Evolutionary conservation across 2,797 vertebrate genomes (phyloP), one percentile per base, ranked within the genome.

Genomic region (Pipistrellus nathusii): DNA sequence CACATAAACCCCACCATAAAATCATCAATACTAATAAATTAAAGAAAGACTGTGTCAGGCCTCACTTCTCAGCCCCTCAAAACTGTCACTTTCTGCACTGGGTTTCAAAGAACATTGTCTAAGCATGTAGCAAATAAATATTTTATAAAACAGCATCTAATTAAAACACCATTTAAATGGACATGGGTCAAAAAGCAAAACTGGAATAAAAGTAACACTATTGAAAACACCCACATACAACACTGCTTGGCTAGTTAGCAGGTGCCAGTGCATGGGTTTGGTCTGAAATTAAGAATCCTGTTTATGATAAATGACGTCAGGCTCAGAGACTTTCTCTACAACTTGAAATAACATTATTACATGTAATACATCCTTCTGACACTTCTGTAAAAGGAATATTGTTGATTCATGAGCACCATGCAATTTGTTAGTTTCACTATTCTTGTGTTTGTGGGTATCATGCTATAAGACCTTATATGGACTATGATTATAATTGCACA

Each of bases 121-220:
- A n/a, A 38, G 17, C 69, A 13, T 78, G 35, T 35, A 93, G 17
- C 32, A 93, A 94, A 48, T 83, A 88, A 38, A 57, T 76, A 62
- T 41, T 68, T 85, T 85, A 57, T 30, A 62, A 69, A 80, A 86
- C 18, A 35, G 57, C 41, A 32, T 13, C 27, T 62, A 71, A 27
- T 44, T 76, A 95, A 92, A 32, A 21, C 15, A 21, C n/a, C 12
- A 51, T 94, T 91, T 88, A 75, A 78, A 77, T 44, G 59, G 5
- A 72, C 32, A 51, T 12, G n/a, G 23, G 9, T 88, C 18, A 85
- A 78, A 76, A 77, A 90, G 27, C 5, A 85, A 71, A 25, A 20
- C 32, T 85, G 7, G 53, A 51, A 59, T 78, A 72, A 17, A 78
- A 41, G 35, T 85, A 83, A 86, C 15, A 66, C 27, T 75, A 32